A percentile compares a stretch with the other conserved stretches of the same genome.
phyloP scores from a whole-genome alignment of 2,888 invertebrate species.

The Mallateleia sp. region DNA sequence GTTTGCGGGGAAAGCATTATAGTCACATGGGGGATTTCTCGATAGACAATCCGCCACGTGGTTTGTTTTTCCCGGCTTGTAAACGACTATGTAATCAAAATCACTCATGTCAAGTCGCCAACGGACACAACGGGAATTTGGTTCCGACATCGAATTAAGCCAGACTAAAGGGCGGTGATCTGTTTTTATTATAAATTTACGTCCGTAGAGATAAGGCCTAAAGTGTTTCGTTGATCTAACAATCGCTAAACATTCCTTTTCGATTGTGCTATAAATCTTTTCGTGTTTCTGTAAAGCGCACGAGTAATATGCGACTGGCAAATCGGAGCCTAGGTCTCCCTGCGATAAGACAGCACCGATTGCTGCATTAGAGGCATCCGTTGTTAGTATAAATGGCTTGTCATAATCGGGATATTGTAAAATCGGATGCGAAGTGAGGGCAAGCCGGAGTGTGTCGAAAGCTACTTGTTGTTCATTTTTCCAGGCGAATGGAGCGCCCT shows the following conservation, averaged over 20 bases:
- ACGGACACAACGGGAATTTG: background rate
- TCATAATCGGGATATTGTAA: conserved; percentile 68
- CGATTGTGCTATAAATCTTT: conserved; percentile 68
- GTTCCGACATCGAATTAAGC: conserved; percentile 31
- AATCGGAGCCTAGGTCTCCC: conserved; percentile 43
- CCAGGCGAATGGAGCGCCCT: background rate
- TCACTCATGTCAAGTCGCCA: conserved; percentile 28
- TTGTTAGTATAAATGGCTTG: conserved; percentile 62
- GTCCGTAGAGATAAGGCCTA: conserved; percentile 58
- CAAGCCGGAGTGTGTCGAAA: too few species aligned
- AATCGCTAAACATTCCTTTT: conserved; percentile 70
- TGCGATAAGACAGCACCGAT: conserved; percentile 70
- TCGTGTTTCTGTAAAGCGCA: conserved; percentile 54
- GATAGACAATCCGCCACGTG: conserved; percentile 39
- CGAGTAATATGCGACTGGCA: conserved; percentile 65
- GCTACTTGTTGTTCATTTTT: background rate
- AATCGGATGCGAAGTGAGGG: too few species aligned
- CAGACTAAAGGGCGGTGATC: conserved; percentile 48
- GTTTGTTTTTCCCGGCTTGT: conserved; percentile 39
- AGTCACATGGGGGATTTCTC: too few species aligned
- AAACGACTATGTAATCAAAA: conserved; percentile 28
- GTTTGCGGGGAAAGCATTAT: too few species aligned
- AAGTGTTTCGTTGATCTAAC: conserved; percentile 50
- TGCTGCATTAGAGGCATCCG: conserved; percentile 68
- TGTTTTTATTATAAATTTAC: conserved; percentile 38